Percentiles rank a stretch among this genome's conserved stretches.
Conservation (phyloP, 2,888 invertebrate genomes). For the Alitta virens region DNA sequence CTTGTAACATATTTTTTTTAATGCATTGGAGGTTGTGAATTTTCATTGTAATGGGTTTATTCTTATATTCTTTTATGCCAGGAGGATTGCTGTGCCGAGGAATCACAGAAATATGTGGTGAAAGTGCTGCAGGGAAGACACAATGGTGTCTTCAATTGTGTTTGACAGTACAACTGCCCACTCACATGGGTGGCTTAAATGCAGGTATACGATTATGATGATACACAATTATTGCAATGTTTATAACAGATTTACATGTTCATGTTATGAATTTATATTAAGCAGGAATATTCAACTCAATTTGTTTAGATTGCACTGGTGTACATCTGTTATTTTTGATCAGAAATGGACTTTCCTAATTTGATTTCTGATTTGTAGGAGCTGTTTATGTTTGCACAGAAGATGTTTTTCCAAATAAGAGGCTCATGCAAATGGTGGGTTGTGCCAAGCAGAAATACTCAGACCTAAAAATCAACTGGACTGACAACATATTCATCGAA, state of each 20-base stretch:
- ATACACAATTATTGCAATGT: no score
- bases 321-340: no score
- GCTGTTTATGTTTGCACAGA: slow-evolving; percentile 77
- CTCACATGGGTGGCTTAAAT: slow-evolving; percentile 61
- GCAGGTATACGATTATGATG: slow-evolving; percentile 35
- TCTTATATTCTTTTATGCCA: slow-evolving; percentile 22
- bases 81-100: slow-evolving; percentile 72
- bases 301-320: no score
- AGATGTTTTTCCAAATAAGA: slow-evolving; percentile 71
- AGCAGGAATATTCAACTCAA: no score
- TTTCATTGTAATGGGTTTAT: no score
- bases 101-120: slow-evolving; percentile 77
- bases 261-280: no score
- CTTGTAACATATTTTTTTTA: no score
- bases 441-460: slow-evolving; percentile 25
- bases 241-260: no score
- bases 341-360: no score
- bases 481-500: slow-evolving; percentile 67
- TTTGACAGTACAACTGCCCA: slow-evolving; percentile 66
- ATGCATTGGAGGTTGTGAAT: no score
- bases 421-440: slow-evolving; percentile 63
- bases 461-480: slow-evolving; percentile 30
- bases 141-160: slow-evolving; percentile 75
- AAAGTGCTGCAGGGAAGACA: slow-evolving; percentile 79
- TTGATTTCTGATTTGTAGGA: slow-evolving; percentile 53